Percentiles rank a stretch among this genome's conserved stretches.
These are phyloP conservation scores for Drosophila borborema DNA, from an alignment of 2,888 invertebrate species.

Conservation along the genomic window DNA sequence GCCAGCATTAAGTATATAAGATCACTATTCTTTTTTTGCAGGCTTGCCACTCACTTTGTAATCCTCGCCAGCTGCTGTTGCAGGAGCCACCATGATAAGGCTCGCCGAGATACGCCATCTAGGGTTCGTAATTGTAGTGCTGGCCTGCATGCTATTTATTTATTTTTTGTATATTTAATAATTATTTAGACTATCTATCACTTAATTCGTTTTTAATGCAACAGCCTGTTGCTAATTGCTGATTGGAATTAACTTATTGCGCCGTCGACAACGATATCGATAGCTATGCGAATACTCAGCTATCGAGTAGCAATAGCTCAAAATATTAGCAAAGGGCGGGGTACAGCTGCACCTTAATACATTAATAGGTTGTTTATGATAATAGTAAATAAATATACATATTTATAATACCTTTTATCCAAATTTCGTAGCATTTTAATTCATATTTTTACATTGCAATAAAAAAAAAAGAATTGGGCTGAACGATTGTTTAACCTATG, in stretches of 20 bases:
- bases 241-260: neutral
- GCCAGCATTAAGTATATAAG: neutral
- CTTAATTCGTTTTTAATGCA: conserved; percentile 1
- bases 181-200: neutral
- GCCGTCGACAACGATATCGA: conserved; percentile 24
- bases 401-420: neutral
- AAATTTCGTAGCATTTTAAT: neutral
- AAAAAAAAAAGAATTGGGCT: neutral
- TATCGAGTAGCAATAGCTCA: conserved; percentile 29
- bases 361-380: neutral
- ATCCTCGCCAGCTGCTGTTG: conserved; percentile 30
- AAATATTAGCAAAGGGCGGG: neutral
- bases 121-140: neutral
- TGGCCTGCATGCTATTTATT: neutral
- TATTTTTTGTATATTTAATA: neutral
- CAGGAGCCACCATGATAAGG: conserved; percentile 87
- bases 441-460: neutral
- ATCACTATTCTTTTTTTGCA: neutral
- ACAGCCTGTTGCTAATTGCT: conserved; percentile 5
- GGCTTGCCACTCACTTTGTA: conserved; percentile 57
- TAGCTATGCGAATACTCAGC: conserved; percentile 20
- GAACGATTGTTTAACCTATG: neutral
- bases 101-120: conserved; percentile 89
- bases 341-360: neutral
- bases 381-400: neutral